These are phyloP conservation scores for Sinohyriopsis cumingii DNA, from an alignment of 2,888 invertebrate genomes.

Conservation along the genomic window DNA sequence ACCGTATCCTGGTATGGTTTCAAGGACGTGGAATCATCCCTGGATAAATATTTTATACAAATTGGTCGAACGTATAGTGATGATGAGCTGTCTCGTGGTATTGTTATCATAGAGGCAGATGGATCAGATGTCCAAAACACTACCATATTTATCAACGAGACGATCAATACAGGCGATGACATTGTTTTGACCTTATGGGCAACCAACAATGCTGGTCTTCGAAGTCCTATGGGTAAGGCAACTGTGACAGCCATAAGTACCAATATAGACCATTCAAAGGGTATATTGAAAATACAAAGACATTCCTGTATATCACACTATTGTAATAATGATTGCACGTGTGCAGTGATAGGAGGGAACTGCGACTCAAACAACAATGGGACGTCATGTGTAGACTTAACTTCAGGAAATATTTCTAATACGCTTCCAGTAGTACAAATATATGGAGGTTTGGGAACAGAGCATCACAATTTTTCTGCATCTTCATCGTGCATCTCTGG, in stretches of 20 bases:
- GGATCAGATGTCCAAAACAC: constrained; percentile 1
- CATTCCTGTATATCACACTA: constrained; percentile 38
- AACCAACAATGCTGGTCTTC: constrained; percentile 31
- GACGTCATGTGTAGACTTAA: constrained; percentile 20
- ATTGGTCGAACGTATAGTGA: constrained; percentile 29
- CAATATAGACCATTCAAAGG: not conserved
- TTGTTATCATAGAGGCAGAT: constrained; percentile 1
- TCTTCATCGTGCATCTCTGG: constrained; percentile 24
- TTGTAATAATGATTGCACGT: constrained; percentile 43
- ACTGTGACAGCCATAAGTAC: constrained; percentile 19
- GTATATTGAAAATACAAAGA: constrained; percentile 29
- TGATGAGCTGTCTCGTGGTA: constrained; percentile 24
- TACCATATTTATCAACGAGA: constrained; percentile 5
- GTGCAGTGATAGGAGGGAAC: constrained; percentile 30
- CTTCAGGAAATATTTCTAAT: constrained; percentile 4
- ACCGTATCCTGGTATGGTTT: constrained; percentile 47
- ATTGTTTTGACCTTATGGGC: constrained; percentile 37
- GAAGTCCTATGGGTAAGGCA: constrained; percentile 22
- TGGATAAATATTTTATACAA: constrained; percentile 26
- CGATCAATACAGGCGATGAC: constrained; percentile 12
- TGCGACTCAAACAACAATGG: too few species aligned
- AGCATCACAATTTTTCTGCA: constrained; percentile 9
- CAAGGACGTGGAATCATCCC: constrained; percentile 36
- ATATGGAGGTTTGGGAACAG: constrained; percentile 3
- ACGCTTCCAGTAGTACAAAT: constrained; percentile 7